These are phyloP conservation scores for Otis tarda DNA, from an alignment of 2,113 vertebrate species.

Conservation along the genomic window DNA sequence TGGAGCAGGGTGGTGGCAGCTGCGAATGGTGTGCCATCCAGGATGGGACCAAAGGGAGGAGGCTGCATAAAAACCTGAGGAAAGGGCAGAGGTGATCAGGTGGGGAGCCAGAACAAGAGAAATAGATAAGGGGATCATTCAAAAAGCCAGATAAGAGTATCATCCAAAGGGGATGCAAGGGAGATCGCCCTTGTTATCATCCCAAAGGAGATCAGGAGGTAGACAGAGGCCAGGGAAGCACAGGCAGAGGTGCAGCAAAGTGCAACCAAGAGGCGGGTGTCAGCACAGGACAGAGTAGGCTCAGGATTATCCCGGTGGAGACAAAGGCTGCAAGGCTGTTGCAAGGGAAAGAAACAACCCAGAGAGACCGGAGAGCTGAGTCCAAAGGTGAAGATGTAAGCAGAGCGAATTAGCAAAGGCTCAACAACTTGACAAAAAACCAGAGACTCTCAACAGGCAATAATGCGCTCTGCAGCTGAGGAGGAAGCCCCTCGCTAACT, in stretches of 20 bases:
- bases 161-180: not conserved
- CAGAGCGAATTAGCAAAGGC: not conserved
- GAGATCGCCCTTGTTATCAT: not conserved
- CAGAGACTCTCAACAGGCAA: constrained; percentile 24
- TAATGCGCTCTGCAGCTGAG: not conserved
- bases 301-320: not conserved
- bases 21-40: not conserved
- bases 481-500: constrained; percentile 6
- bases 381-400: not conserved
- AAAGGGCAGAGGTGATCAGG: not conserved
- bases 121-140: not conserved
- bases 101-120: not conserved
- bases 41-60: not conserved
- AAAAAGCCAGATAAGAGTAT: not conserved
- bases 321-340: not conserved
- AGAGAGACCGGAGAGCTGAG: not conserved
- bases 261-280: not conserved
- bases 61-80: not conserved
- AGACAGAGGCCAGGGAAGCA: not conserved
- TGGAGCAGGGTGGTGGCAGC: not conserved
- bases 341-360: not conserved
- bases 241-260: not conserved
- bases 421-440: constrained; percentile 26
- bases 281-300: not conserved
- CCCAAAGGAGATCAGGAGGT: not conserved